These are phyloP conservation scores for Propithecus perrieri DNA, from an alignment of 2,797 vertebrate species.

Conservation along the genomic window DNA sequence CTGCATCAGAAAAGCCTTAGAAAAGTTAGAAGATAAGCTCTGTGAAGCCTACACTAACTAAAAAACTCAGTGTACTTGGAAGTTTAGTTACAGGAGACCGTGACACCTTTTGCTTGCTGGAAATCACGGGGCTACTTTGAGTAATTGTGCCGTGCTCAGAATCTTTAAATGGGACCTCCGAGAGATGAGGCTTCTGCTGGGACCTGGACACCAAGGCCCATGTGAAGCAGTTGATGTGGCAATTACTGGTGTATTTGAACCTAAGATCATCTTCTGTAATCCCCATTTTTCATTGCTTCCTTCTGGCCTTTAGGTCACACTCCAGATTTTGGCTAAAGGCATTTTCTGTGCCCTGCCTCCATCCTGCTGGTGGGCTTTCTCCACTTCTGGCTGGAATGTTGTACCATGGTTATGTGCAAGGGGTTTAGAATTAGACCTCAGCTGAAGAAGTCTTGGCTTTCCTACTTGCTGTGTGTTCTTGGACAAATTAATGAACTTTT, in stretches of 20 bases:
- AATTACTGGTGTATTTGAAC: not conserved
- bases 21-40: conserved; percentile 67
- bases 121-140: not conserved
- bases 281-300: not conserved
- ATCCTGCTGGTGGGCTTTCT: not conserved
- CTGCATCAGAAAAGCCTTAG: conserved; percentile 44
- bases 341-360: not conserved
- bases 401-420: not conserved
- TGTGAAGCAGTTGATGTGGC: not conserved
- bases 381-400: not conserved
- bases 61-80: not conserved
- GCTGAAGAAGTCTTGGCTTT: not conserved
- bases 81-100: not conserved
- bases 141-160: not conserved
- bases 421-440: not conserved
- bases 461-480: not conserved
- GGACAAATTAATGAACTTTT: not conserved
- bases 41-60: conserved; percentile 8
- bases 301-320: not conserved
- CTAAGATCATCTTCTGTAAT: not conserved
- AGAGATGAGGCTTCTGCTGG: not conserved
- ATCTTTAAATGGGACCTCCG: not conserved
- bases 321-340: not conserved
- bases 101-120: not conserved
- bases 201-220: not conserved